Evolutionary conservation across 2,797 vertebrate species (phyloP), one percentile per base, ranked within the genome.

Genomic region (Chrosomus eos): DNA sequence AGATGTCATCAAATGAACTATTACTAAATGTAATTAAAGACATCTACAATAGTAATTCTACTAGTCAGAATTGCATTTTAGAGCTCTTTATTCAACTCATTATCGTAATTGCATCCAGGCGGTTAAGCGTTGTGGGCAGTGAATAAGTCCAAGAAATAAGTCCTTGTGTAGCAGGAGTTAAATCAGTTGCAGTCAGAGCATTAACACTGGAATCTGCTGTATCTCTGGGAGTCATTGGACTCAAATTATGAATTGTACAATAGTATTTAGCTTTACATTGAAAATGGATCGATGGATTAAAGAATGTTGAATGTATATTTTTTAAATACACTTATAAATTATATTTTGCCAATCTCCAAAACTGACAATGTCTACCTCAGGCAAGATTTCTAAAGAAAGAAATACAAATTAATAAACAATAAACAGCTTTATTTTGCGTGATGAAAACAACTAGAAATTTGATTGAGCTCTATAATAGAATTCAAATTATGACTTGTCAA

Each of bases 131-230:
- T 55, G 73, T 67, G 53, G 53, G 14, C 36, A 43, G 55, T 60
- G 75, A 55, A 40, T 5, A 23, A 76, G 74, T 55, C 51, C 33
- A 58, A 40, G 53, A 77, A 40, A 16, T 18, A 13, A 28, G 60
- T 64, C 60, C 60, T 31, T 64, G 60, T 62, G 58, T 14, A 67
- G 64, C 64, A 21, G 66, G 55, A 77, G 36, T 77, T 76, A 40
- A 60, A 40, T 36, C 19, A 18, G 28, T 23, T 14, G 19, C 23
- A 26, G 43, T 45, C 43, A 45, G 74, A 11, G 33, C 55, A 77
- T 77, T 60, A 60, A 43, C 16, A 19, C n/a, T 45, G 28, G 36
- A 43, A 23, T 40, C n/a, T 60, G 7, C 23, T 77, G 14, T 60
- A 26, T 60, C 23, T 77, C 55, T 0, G 4, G 6, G 23, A 40